Conservation (phyloP, 2,797 vertebrate genomes). For the Sandelia bainsii region DNA sequence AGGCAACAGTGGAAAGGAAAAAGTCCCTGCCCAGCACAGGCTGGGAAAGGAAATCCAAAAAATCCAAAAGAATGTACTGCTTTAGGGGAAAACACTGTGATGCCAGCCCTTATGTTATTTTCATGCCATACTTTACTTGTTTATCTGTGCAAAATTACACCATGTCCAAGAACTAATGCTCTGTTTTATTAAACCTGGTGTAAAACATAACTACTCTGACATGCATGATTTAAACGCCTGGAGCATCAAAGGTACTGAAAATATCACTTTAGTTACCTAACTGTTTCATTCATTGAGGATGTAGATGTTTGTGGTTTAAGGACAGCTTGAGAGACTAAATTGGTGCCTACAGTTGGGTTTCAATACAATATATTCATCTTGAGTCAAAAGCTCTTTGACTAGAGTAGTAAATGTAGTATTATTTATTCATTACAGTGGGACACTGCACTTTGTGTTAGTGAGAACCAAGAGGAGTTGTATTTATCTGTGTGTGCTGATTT, state of each 20-base stretch:
- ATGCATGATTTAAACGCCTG: slow-evolving; percentile 2
- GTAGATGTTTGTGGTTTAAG: neutral
- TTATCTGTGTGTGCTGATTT: neutral
- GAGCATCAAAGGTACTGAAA: neutral
- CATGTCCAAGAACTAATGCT: neutral
- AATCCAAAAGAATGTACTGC: neutral
- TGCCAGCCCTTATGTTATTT: neutral
- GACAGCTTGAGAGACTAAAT: neutral
- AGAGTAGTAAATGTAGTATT: too few species aligned
- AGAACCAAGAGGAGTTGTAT: too few species aligned
- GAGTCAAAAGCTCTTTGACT: too few species aligned
- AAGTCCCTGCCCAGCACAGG: too few species aligned
- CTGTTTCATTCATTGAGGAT: too few species aligned
- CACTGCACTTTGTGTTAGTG: neutral
- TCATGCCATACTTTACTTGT: neutral
- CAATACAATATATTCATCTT: too few species aligned
- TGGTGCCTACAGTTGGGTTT: too few species aligned
- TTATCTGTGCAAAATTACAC: slow-evolving; percentile 1
- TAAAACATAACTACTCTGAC: neutral
- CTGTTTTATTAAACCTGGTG: neutral
- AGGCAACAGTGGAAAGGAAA: too few species aligned
- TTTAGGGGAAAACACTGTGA: too few species aligned
- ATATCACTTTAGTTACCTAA: neutral
- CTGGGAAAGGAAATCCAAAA: neutral
- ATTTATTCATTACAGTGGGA: neutral